A percentile compares a stretch with the other conserved stretches of the same genome.
Conservation (phyloP, 2,888 invertebrate species). For the Zhuqinia jingwanae region DNA sequence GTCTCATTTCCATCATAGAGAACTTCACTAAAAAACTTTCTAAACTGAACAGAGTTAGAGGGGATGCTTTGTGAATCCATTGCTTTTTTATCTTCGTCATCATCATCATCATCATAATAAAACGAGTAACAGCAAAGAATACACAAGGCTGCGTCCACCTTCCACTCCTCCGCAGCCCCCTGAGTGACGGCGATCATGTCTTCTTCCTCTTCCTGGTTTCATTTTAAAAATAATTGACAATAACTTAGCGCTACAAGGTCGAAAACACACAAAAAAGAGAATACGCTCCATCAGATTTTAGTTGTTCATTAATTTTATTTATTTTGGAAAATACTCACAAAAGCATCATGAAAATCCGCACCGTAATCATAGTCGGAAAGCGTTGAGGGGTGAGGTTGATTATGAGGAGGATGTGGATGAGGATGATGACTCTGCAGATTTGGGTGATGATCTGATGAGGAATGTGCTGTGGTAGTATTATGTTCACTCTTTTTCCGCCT, state of each 20-base stretch:
- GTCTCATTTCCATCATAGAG: background rate
- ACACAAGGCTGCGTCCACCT: background rate
- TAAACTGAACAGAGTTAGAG: background rate
- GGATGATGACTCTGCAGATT: too few species aligned
- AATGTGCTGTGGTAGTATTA: too few species aligned
- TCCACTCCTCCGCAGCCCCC: background rate
- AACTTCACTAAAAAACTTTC: background rate
- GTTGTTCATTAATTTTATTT: background rate
- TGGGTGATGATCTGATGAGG: too few species aligned
- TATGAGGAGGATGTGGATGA: too few species aligned
- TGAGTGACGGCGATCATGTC: background rate
- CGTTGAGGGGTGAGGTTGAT: slow-evolving; percentile 15
- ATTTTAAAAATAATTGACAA: slow-evolving; percentile 33
- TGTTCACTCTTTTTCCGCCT: too few species aligned
- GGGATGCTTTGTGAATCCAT: too few species aligned
- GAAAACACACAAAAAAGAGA: background rate
- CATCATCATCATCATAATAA: background rate
- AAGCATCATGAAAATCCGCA: background rate
- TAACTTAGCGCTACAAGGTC: slow-evolving; percentile 12
- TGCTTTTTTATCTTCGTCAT: background rate
- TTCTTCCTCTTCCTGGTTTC: background rate
- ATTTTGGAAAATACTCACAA: background rate
- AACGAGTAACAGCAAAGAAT: background rate
- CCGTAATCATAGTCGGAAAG: slow-evolving; percentile 35
- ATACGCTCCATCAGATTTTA: background rate